Base-by-base conservation (phyloP, 2,113 vertebrate genomes). In the Danionella cerebrum region DNA sequence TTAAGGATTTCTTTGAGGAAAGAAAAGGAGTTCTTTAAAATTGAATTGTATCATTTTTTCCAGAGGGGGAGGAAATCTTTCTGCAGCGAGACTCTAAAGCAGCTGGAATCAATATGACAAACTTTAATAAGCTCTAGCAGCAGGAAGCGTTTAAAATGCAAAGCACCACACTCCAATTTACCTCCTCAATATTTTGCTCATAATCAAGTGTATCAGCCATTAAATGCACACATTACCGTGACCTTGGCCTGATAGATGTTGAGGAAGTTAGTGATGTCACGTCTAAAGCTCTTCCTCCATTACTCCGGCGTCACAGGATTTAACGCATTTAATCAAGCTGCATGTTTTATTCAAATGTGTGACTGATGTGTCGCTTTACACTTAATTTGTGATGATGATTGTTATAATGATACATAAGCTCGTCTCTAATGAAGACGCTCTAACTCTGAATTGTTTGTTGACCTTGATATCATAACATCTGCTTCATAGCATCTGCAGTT, bases 181-280 rank as follows among this genome's bases (percentile, higher is more conserved):
- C 62, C 50, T 63, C 55, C 24, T 48, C 38, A 59, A 63, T 63
- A 75, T 75, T 52, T 75, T 62, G 57, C 71, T 36, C 59, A 70
- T 72, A 75, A 75, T 73, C 76, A 75, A 75, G 76, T 67, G 72
- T 66, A 78, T 72, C 70, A 10, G 60, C 65, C 66, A 70, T 72
- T 75, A 78, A 72, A 67, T 41, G 60, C 54, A 63, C 50, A 25
- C 66, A 42, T 71, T 68, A 74, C 58, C 44, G 18, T 53, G 74
- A 75, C 78, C 72, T 75, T 74, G 69, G 33, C 63, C 29, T 39
- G 35, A 19, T 45, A 14, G 38, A 55, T 64, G 67, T 53, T 64
- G 64, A 64, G 31, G 31, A 42, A n/a, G n/a, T n/a, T n/a, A n/a
- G n/a, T n/a, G n/a, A n/a, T n/a, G n/a, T n/a, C n/a, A n/a, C n/a